Percentiles rank a stretch among this genome's conserved stretches.
phyloP scores from a whole-genome alignment of 2,797 vertebrate genomes.

The Monodelphis domestica region DNA sequence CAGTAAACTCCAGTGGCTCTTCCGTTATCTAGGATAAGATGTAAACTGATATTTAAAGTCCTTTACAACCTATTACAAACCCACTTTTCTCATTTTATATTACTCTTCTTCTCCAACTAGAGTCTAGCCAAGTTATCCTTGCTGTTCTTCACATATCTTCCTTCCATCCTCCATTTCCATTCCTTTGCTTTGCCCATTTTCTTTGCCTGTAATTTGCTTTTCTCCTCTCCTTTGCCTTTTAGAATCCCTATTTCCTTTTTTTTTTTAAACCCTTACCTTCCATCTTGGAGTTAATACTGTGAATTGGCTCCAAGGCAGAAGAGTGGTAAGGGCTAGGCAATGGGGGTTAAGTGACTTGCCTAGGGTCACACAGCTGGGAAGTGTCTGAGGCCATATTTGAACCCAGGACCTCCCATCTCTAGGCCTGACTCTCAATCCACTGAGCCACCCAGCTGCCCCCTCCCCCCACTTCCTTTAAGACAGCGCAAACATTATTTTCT shows the following conservation, averaged over 20 bases:
- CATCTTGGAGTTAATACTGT: too few species aligned
- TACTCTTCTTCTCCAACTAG: neutral
- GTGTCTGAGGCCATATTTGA: too few species aligned
- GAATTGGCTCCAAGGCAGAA: too few species aligned
- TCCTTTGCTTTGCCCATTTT: neutral
- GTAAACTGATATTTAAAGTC: neutral
- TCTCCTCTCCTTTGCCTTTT: neutral
- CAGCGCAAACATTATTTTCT: neutral
- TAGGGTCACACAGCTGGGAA: too few species aligned
- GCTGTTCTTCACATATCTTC: neutral
- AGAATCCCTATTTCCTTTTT: neutral
- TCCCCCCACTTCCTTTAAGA: neutral
- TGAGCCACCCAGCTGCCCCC: too few species aligned
- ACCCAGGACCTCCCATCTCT: too few species aligned
- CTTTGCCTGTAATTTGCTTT: neutral
- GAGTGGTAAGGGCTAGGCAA: too few species aligned
- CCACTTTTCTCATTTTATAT: neutral
- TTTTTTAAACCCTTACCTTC: too few species aligned
- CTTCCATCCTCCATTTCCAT: neutral
- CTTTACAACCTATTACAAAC: neutral
- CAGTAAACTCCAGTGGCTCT: neutral
- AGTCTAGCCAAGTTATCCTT: neutral
- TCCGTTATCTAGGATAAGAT: neutral
- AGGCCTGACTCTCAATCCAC: too few species aligned
- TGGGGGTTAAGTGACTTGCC: too few species aligned